A percentile compares a stretch with the other conserved stretches of the same genome.
These are phyloP conservation scores for Biston stratarius DNA, from an alignment of 2,888 invertebrate genomes.

Conservation along the genomic window DNA sequence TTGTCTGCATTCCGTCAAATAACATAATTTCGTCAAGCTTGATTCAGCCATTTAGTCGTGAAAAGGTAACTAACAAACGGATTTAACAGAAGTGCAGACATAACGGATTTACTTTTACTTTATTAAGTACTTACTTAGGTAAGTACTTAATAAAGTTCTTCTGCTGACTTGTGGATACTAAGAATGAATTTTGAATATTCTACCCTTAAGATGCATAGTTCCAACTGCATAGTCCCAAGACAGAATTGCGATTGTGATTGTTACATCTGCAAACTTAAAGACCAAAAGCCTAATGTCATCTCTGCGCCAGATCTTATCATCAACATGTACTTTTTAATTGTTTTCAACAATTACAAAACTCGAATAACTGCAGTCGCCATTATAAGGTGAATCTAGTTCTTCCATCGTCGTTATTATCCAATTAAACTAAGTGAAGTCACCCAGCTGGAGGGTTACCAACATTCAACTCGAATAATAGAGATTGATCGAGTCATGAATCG, in stretches of 20 bases:
- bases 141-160: too few relatives aligned
- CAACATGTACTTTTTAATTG: slow-evolving; percentile 5
- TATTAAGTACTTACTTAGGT: too few relatives aligned
- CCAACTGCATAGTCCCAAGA: too few relatives aligned
- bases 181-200: too few relatives aligned
- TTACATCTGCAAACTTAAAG: not conserved
- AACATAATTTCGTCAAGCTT: too few relatives aligned
- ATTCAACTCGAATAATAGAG: slow-evolving; percentile 74
- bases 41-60: too few relatives aligned
- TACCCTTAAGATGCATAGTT: too few relatives aligned
- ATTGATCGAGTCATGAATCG: slow-evolving; percentile 83
- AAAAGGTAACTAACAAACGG: too few relatives aligned
- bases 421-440: slow-evolving; percentile 57
- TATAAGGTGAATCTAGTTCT: slow-evolving; percentile 19
- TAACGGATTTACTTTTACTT: too few relatives aligned
- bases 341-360: slow-evolving; percentile 4
- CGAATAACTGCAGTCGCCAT: slow-evolving; percentile 10
- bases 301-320: not conserved
- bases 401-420: slow-evolving; percentile 39
- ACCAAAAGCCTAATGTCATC: not conserved
- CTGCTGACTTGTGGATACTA: too few relatives aligned
- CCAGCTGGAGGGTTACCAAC: slow-evolving; percentile 69
- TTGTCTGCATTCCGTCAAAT: too few relatives aligned
- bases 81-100: too few relatives aligned
- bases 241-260: not conserved